phyloP scores from a whole-genome alignment of 2,888 invertebrate genomes.

The Eristalis pertinax region DNA sequence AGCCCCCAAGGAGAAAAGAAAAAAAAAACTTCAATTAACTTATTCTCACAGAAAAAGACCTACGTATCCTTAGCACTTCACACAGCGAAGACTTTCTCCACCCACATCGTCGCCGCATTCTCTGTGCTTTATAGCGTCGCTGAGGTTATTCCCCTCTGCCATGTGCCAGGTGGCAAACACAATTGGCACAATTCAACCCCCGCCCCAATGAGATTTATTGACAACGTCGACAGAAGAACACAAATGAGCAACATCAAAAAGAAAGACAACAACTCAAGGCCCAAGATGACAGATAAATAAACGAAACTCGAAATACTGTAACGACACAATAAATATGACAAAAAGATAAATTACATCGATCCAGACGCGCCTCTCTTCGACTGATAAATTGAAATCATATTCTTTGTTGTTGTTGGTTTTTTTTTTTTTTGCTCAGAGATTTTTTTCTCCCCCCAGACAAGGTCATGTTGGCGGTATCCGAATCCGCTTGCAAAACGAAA shows the following conservation, averaged over 20 bases:
- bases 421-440: too few species aligned
- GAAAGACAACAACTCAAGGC: not conserved
- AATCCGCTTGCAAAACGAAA: not conserved
- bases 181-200: not conserved
- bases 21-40: not conserved
- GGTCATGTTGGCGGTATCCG: conserved; percentile 11
- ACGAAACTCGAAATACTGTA: not conserved
- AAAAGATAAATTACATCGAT: not conserved
- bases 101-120: not conserved
- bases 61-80: not conserved
- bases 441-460: not conserved
- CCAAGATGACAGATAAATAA: not conserved
- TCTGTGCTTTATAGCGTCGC: not conserved
- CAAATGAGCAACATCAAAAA: not conserved
- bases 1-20: not conserved
- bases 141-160: not conserved
- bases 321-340: not conserved
- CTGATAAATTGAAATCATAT: not conserved
- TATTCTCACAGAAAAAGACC: not conserved
- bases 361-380: not conserved
- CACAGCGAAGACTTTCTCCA: not conserved
- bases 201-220: not conserved
- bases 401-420: too few species aligned
- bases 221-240: not conserved
- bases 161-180: not conserved